These are phyloP conservation scores for Hemiscyllium ocellatum DNA, from an alignment of 2,113 vertebrate species.

Conservation along the genomic window DNA sequence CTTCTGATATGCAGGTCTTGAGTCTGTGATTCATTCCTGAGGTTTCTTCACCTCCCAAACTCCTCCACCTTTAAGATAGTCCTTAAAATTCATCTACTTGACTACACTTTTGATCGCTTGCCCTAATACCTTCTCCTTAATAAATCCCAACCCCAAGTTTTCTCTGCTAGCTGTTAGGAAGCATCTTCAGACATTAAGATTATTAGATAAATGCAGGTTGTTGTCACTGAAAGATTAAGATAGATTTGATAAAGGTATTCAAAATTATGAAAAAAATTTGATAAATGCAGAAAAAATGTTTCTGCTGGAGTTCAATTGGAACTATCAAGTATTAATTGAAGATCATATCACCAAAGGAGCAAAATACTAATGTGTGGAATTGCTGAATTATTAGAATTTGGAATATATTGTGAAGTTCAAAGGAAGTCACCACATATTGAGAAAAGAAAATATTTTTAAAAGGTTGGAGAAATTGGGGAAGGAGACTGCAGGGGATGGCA, in stretches of 20 bases:
- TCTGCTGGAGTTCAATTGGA: background rate
- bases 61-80: background rate
- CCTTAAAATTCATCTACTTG: background rate
- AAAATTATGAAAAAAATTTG: background rate
- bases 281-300: background rate
- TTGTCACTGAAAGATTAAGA: no score
- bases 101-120: no score
- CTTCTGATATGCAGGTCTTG: background rate
- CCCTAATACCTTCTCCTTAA: no score
- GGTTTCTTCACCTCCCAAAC: background rate
- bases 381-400: background rate
- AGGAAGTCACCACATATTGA: background rate
- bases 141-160: no score
- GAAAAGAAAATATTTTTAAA: background rate
- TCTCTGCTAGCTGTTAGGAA: no score
- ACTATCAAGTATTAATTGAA: background rate
- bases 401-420: background rate
- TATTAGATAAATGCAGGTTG: no score
- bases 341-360: background rate
- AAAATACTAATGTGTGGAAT: background rate
- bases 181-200: background rate
- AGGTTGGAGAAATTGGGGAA: background rate
- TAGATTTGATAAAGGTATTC: no score
- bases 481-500: no score
- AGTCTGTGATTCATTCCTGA: background rate